These are phyloP conservation scores for Toxonevra muliebris DNA, from an alignment of 2,888 invertebrate species.

Conservation along the genomic window DNA sequence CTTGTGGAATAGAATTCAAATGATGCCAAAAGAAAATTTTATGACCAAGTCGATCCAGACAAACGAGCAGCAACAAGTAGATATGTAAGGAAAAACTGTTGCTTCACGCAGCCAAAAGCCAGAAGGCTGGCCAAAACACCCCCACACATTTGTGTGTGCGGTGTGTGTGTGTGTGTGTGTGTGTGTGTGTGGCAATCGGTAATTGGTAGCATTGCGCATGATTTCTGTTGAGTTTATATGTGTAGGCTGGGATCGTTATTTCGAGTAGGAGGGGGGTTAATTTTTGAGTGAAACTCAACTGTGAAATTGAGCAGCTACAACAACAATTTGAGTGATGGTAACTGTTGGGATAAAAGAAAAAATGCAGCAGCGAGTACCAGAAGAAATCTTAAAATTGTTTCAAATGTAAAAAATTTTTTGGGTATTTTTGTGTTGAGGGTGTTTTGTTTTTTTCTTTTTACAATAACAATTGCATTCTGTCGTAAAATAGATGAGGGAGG, in stretches of 20 bases:
- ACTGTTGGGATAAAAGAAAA: constrained; percentile 14
- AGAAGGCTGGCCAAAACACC: constrained; percentile 43
- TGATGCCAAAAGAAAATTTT: background rate
- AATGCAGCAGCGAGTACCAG: constrained; percentile 5
- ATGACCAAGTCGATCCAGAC: constrained; percentile 34
- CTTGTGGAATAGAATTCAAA: constrained; percentile 53
- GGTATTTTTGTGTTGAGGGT: background rate
- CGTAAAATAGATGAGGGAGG: background rate
- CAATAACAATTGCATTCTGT: too few species aligned
- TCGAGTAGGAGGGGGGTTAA: constrained; percentile 23
- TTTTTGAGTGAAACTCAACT: constrained; percentile 21
- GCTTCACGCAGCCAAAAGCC: constrained; percentile 29
- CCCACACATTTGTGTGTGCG: constrained; percentile 39
- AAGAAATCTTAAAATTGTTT: background rate
- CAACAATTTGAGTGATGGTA: constrained; percentile 45
- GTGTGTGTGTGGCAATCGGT: constrained; percentile 12
- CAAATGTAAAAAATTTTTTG: background rate
- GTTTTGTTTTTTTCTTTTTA: too few species aligned
- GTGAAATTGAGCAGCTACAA: constrained; percentile 10
- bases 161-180: too few species aligned
- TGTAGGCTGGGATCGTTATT: constrained; percentile 29
- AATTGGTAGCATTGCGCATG: constrained; percentile 40
- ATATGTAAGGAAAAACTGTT: constrained; percentile 32
- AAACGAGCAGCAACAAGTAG: constrained; percentile 41
- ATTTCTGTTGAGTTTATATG: constrained; percentile 25